Base-by-base conservation (phyloP, 2,797 vertebrate species). In the Sebastes miniatus region DNA sequence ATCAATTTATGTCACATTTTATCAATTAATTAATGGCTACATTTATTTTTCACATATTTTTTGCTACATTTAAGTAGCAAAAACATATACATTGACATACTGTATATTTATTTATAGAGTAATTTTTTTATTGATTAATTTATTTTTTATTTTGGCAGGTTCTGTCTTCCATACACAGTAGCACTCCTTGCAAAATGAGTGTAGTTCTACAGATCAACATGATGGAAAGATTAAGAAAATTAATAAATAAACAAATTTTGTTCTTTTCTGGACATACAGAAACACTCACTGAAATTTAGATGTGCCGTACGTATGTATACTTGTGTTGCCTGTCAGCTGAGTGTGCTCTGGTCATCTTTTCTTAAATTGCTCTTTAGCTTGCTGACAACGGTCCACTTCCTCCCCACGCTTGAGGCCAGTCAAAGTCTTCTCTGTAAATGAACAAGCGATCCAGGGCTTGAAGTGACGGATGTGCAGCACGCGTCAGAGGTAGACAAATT, bases 401-500 rank as follows among this genome's bases (percentile, higher is more conserved):
- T 83, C 70, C 82, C 56, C 68, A 74, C 1, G 81, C 85, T 90
- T 63, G 57, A 62, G 83, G 85, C 81, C 81, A 79, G 68, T 90
- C 94, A 82, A 86, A 93, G 91, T 91, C 83, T 54, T 77, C 73
- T 73, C 84, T 88, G 80, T 90, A 86, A 90, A 86, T 83, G 88
- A 90, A 80, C 76, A 88, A 79, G 79, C 25, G 81, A 94, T 93
- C 91, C 82, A 12, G 64, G 31, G 81, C 92, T 95, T 90, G 93
- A 92, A 92, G 88, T 94, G 92, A 95, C 90, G 92, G 95, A 95
- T 91, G 88, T 88, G 88, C 85, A 86, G 77, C 69, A 78, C 18
- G 20, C 71, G 75, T 87, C 87, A 73, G 82, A 83, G 84, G 92
- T 95, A 95, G 94, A 95, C 94, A 96, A 97, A 97, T 96, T 96